A percentile compares a stretch with the other conserved stretches of the same genome.
Evolutionary conservation across 1,140 invertebrate species (phyloP).

Genomic region (Propsilocerus akamusi): DNA sequence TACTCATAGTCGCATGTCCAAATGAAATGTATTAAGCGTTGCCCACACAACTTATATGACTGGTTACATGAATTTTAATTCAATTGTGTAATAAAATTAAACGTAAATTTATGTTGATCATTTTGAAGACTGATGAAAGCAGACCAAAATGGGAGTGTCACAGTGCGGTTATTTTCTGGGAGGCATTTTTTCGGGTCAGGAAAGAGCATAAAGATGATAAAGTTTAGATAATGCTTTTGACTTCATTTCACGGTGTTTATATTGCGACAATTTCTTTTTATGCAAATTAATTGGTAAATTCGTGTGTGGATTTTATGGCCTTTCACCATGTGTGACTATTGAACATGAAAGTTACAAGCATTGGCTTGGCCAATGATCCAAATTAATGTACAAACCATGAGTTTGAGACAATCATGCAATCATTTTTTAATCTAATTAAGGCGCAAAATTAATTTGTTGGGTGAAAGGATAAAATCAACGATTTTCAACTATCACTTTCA

Average conservation of each 20-base stretch:
- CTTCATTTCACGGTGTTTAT: no score
- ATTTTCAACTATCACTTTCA: no score
- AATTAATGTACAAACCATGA: no score
- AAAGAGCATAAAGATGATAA: background rate
- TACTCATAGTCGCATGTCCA: no score
- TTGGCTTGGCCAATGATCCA: no score
- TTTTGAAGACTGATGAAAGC: background rate
- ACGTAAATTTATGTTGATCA: constrained; percentile 1
- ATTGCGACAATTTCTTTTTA: constrained; percentile 4
- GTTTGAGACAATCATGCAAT: background rate
- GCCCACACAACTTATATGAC: no score
- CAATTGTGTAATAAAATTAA: constrained; percentile 3
- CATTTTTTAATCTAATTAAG: constrained; percentile 3
- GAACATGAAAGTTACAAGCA: no score
- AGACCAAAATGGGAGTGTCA: background rate
- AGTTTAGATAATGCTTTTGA: background rate
- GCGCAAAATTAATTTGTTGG: background rate
- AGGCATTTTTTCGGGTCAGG: background rate
- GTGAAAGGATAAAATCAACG: background rate
- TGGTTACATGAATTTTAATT: background rate
- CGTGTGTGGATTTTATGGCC: background rate
- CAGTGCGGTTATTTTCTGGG: background rate
- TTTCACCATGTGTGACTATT: background rate
- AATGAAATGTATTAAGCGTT: no score
- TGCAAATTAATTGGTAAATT: background rate